Conservation (phyloP, 2,113 vertebrate species). For the Andinoacara biseriatus region DNA sequence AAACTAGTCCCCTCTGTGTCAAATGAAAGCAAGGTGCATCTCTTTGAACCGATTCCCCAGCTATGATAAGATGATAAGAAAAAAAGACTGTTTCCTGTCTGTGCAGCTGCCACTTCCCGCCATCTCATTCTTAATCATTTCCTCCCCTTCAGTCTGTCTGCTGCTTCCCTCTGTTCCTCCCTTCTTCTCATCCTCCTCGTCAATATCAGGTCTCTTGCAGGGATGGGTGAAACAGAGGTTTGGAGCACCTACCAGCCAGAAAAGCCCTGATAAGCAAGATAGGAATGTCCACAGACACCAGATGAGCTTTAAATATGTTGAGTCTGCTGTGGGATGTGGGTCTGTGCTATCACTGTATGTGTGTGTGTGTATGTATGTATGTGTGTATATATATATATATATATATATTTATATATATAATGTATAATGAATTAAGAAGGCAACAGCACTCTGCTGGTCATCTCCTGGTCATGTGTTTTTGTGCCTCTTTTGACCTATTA, state of each 20-base stretch:
- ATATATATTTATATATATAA: no score
- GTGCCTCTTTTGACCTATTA: neutral
- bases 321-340: slow-evolving; percentile 16
- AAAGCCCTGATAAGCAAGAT: slow-evolving; percentile 57
- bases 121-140: slow-evolving; percentile 62
- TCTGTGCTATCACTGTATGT: neutral
- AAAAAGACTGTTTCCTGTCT: slow-evolving; percentile 62
- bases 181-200: neutral
- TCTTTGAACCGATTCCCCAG: slow-evolving; percentile 59
- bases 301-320: neutral
- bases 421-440: neutral
- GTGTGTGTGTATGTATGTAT: neutral
- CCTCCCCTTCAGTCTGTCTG: slow-evolving; percentile 52
- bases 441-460: neutral
- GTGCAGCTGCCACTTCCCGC: slow-evolving; percentile 54
- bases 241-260: slow-evolving; percentile 40
- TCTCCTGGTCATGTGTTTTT: neutral
- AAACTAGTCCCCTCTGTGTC: neutral
- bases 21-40: slow-evolving; percentile 60
- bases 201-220: slow-evolving; percentile 32
- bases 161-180: slow-evolving; percentile 28
- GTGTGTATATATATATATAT: no score
- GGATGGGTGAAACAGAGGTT: slow-evolving; percentile 18
- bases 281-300: slow-evolving; percentile 48
- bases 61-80: slow-evolving; percentile 63